phyloP scores from a whole-genome alignment of 2,888 invertebrate species.

The Eupelmus urozonus region DNA sequence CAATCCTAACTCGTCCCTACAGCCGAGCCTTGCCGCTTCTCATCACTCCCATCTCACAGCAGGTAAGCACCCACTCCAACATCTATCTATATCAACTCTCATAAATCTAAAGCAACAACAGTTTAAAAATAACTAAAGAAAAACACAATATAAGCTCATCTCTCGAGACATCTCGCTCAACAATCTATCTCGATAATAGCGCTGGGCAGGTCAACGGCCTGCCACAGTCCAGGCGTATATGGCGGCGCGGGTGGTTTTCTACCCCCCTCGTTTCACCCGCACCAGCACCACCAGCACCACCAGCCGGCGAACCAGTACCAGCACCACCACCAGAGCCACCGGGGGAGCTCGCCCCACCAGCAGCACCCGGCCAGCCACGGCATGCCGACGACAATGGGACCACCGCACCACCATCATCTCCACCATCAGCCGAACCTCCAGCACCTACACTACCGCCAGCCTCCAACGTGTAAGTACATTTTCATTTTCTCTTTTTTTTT shows the following conservation, averaged over 20 bases:
- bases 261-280: constrained; percentile 73
- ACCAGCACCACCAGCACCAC: constrained; percentile 75
- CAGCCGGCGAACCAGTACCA: constrained; percentile 74
- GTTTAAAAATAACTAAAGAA: too few relatives aligned
- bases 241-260: constrained; percentile 73
- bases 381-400: constrained; percentile 75
- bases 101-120: too few relatives aligned
- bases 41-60: constrained; percentile 76
- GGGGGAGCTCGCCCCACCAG: constrained; percentile 73
- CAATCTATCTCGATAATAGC: too few relatives aligned
- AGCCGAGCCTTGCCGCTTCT: constrained; percentile 71
- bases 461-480: constrained; percentile 72
- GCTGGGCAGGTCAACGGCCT: constrained; percentile 60
- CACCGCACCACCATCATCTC: constrained; percentile 74
- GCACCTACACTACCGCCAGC: constrained; percentile 75
- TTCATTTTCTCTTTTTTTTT: too few relatives aligned
- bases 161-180: too few relatives aligned
- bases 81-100: too few relatives aligned
- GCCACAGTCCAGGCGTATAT: constrained; percentile 76
- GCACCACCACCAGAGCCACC: constrained; percentile 73
- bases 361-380: constrained; percentile 70
- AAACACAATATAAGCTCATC: too few relatives aligned
- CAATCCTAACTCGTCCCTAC: constrained; percentile 82
- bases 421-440: constrained; percentile 74
- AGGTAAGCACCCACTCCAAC: constrained; percentile 62